Base-by-base conservation (phyloP, 2,797 vertebrate genomes). In the Pyrrhura leucotis region DNA sequence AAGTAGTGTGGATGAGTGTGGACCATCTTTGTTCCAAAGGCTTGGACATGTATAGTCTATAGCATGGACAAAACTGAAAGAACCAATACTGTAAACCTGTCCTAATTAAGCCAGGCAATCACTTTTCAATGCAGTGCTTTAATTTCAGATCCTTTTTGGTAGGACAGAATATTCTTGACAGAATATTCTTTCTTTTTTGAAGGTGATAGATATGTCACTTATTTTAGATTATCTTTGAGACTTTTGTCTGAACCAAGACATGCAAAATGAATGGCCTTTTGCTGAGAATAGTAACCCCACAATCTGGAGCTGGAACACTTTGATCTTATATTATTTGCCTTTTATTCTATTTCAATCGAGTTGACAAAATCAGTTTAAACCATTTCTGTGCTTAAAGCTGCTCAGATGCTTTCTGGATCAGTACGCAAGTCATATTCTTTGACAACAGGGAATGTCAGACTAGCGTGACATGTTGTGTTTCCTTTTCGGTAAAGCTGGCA, bases 401-500 rank as follows among this genome's bases (percentile, higher is more conserved):
- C 87, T 96, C 94, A 95, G 85, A 95, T 89, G 78, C 74, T 94
- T 77, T 69, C 83, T 96, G 91, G 94, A 96, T 93, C 85, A 58
- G 85, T 86, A 90, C 86, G 76, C 58, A 3, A 96, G 83, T 42
- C 15, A 12, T n/a, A 86, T 90, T 86, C 89, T 95, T 78, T 93
- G 88, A 95, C 90, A 93, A 94, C 90, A 84, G 73, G 62, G 94
- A 94, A 97, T 93, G 76, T 91, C 93, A 95, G 91, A 91, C 50
- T 20, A 47, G 39, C 79, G 62, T 90, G 95, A 95, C 93, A 96
- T 86, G 94, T 82, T 95, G 92, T 94, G 91, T 91, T 97, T 97
- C 95, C 91, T 91, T 97, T 91, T 94, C 86, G 96, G 96, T 62
- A 88, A 84, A 95, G 73, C 76, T 95, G 93, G 79, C 91, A 66